Base-by-base conservation (phyloP, 1,140 invertebrate species). In the Marisa cornuarietis region DNA sequence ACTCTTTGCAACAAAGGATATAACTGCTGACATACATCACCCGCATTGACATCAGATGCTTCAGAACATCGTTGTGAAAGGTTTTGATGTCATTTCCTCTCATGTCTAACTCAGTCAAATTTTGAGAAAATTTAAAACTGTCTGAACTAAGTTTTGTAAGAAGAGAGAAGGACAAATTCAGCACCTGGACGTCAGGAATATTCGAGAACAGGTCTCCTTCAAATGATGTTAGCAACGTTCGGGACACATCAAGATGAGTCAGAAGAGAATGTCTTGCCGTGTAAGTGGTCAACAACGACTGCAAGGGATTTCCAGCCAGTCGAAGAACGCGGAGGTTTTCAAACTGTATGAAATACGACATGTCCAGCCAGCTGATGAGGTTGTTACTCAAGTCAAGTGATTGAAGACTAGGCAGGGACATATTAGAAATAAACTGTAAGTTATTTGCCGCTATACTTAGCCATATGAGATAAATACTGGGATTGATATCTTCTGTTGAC, bases 1-100 rank as follows among this genome's bases (percentile, higher is more conserved):
- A 31, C 13, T 49, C 49, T 62, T 52, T 31, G 68, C 84, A 85
- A 42, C 84, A 85, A 52, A 85, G 62, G 9, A 61, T 68, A 42
- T 75, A 84, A 1, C 49, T 54, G 66, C 82, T 83, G n/a, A 76
- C 69, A 22, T 73, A 49, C 0, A 84, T 65, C 18, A 20, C 2
- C 42, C 71, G n/a, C 22, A 84, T 65, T 13, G 49, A 51, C 20
- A 5, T 18, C 14, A 81, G 51, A 22, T 61, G 42, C 51, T 9
- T 49, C 61, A 84, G 81, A 52, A 77, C 49, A 26, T 78, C 66
- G 9, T n/a, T 13, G 6, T 65, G 51, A 78, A n/a, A n/a, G n/a
- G 80, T 78, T 58, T 72, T 42, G 24, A 84, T 58, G 18, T 61
- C 18, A 51, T 77, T 78, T 22, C 72, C 7, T 31, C 71, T n/a